Evolutionary conservation across 2,888 invertebrate species (phyloP), one percentile per base, ranked within the genome.

Genomic region (Julus scandinavius): DNA sequence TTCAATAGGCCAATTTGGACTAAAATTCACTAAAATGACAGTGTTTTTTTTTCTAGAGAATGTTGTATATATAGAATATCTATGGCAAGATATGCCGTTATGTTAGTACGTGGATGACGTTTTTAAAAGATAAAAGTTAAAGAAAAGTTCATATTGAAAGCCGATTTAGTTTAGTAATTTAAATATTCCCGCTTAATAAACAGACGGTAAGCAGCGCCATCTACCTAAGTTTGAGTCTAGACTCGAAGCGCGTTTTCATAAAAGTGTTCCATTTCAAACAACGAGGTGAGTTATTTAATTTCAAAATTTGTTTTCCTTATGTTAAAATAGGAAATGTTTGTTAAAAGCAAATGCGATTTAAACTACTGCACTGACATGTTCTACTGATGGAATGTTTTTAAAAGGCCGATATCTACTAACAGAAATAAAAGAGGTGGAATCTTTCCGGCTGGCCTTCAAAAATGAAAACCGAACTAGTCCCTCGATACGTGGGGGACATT

Each of bases 401-500:
- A 29, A 80, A 80, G 80, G 45, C 45, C 45, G 7, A 45, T 45
- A 45, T 45, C 45, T 5, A 5, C 7, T 7, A 45, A 45, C 45
- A 7, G 5, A 5, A 45, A 7, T 0, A 45, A 29, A 29, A 29
- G 29, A 29, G 29, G 29, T 29, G 29, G 45, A 45, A 45, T 45
- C 45, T 45, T 45, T 38, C 80, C 38, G 80, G 80, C 38, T 80
- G 80, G 80, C 80, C 80, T 80, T 80, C 85, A 13, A 85, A 85
- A 49, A 85, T 85, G 85, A 85, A 85, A 45, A 45, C 49, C 6
- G 45, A 49, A 15, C 41, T 85, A 45, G 85, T 49, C 50, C 85
- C 85, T 20, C 45, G 50, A 4, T n/a, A 85, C 49, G 85, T 85
- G 41, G 85, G 85, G 11, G 49, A 85, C 85, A 85, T 85, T 85